Evolutionary conservation across 2,113 vertebrate species (phyloP).

Genomic region (Actinemys pallida): DNA sequence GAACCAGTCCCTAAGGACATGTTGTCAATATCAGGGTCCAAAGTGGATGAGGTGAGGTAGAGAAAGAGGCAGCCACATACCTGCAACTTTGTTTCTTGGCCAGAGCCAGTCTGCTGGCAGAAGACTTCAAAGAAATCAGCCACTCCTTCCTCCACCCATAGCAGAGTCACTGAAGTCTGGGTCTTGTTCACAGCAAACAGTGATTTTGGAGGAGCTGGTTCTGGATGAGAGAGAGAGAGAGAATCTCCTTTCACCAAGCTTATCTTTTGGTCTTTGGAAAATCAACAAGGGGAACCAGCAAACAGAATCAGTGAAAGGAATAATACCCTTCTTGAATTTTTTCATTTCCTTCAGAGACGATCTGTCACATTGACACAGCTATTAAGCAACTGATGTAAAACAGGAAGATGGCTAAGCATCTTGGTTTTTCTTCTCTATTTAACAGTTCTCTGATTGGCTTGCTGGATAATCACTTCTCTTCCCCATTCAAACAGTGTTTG

Average conservation of each 20-base stretch:
- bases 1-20: background rate
- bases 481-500: constrained; percentile 64
- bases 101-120: constrained; percentile 81
- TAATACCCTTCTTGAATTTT: background rate
- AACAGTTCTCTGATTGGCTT: constrained; percentile 61
- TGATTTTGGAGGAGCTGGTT: constrained; percentile 91
- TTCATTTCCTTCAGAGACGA: constrained; percentile 36
- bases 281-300: background rate
- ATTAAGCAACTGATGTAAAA: constrained; percentile 25
- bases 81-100: constrained; percentile 81
- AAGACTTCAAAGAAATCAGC: constrained; percentile 93
- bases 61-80: constrained; percentile 65
- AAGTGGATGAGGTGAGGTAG: background rate
- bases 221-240: constrained; percentile 72
- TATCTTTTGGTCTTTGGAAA: background rate
- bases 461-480: constrained; percentile 65
- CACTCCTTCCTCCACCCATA: constrained; percentile 95
- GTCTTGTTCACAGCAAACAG: constrained; percentile 94
- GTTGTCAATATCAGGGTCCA: background rate
- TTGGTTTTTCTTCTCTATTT: constrained; percentile 21
- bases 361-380: background rate
- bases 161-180: constrained; percentile 90
- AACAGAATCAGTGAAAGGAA: background rate
- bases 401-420: constrained; percentile 15
- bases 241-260: constrained; percentile 22